Conservation (phyloP, 2,113 vertebrate genomes). For the Casuarius casuarius region DNA sequence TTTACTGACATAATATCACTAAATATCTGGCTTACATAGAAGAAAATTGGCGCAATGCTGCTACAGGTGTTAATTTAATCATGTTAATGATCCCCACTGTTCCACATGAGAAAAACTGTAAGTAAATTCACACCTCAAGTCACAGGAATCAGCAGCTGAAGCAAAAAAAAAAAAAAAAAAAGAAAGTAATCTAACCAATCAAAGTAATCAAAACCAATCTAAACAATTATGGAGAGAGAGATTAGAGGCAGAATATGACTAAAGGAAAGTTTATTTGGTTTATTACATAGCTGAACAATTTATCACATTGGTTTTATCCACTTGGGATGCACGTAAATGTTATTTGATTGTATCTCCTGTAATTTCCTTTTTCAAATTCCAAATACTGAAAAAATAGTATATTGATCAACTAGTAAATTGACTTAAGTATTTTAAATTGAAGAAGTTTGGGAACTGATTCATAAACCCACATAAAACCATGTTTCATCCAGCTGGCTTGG, state of each 20-base stretch:
- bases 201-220: no score
- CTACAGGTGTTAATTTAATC: not conserved
- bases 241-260: not conserved
- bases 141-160: not conserved
- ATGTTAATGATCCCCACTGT: not conserved
- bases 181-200: not conserved
- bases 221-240: not conserved
- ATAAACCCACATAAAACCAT: not conserved
- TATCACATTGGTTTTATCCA: not conserved
- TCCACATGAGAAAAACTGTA: not conserved
- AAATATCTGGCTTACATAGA: not conserved
- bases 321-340: not conserved
- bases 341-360: not conserved
- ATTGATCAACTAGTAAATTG: not conserved
- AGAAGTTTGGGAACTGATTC: not conserved
- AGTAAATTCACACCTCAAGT: not conserved
- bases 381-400: not conserved
- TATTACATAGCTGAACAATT: not conserved
- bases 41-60: not conserved
- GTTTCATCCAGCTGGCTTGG: not conserved
- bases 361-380: not conserved
- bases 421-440: not conserved
- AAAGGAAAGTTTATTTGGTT: not conserved
- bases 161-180: not conserved
- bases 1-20: not conserved